Evolutionary conservation across 2,113 vertebrate species (phyloP).

Genomic region (Alligator mississippiensis): DNA sequence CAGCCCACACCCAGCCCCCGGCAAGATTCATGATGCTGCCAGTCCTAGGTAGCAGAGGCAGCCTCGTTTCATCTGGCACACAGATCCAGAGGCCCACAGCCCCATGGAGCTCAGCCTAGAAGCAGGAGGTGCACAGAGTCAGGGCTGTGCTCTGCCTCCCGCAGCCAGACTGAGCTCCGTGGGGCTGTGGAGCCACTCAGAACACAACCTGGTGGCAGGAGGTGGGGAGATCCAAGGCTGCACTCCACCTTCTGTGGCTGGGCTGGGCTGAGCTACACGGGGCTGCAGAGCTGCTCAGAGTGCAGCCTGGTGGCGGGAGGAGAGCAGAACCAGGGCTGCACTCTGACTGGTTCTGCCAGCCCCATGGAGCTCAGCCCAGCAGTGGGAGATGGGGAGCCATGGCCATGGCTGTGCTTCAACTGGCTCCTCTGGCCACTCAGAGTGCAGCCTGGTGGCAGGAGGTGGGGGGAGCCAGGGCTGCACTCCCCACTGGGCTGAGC

Average conservation of each 20-base stretch:
- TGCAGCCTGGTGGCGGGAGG: background rate
- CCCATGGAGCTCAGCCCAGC: too few relatives aligned
- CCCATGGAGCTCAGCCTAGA: background rate
- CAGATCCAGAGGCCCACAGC: background rate
- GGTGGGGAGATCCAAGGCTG: fast-evolving
- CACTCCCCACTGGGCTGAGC: too few relatives aligned
- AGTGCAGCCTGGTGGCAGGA: too few relatives aligned
- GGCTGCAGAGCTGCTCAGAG: background rate
- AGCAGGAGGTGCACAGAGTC: fast-evolving
- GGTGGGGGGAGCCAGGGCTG: too few relatives aligned
- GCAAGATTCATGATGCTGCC: fast-evolving
- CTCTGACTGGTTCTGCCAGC: fast-evolving
- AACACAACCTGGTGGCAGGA: background rate
- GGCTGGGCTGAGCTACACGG: too few relatives aligned
- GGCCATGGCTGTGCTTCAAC: too few relatives aligned
- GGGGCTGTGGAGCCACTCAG: background rate
- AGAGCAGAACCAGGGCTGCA: fast-evolving
- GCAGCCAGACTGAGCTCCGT: too few relatives aligned
- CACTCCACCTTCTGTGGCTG: too few relatives aligned
- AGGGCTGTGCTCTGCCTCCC: background rate
- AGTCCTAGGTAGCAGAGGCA: background rate
- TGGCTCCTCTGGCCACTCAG: too few relatives aligned
- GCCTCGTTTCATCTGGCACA: too few relatives aligned
- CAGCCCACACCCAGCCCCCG: background rate
- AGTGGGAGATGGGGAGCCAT: too few relatives aligned